A percentile compares a stretch with the other conserved stretches of the same genome.
phyloP scores from a whole-genome alignment of 2,113 vertebrate species.

The Physeter macrocephalus region DNA sequence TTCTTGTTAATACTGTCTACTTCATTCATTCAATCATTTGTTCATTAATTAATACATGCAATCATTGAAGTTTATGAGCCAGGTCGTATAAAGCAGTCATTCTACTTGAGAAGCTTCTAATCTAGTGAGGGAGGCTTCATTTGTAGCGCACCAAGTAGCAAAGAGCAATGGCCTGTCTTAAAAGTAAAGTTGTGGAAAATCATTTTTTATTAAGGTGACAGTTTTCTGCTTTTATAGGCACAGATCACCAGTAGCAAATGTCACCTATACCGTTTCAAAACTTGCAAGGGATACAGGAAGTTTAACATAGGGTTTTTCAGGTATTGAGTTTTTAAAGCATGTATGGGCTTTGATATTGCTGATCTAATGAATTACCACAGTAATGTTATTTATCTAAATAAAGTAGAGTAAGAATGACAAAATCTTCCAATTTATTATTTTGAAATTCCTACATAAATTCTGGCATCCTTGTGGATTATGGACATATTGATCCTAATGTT shows the following conservation, averaged over 20 bases:
- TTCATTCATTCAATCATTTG: background rate
- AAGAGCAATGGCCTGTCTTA: background rate
- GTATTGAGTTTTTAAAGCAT: background rate
- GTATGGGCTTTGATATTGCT: background rate
- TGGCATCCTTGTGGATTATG: background rate
- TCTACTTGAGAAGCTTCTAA: background rate
- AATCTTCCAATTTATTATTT: background rate
- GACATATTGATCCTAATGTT: background rate
- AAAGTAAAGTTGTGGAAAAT: background rate
- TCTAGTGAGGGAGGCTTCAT: background rate
- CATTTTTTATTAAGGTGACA: background rate
- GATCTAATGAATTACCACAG: background rate
- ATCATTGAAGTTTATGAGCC: background rate
- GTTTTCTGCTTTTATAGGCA: background rate
- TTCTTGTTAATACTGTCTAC: background rate
- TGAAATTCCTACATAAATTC: background rate
- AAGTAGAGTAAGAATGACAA: background rate
- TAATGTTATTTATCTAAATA: background rate
- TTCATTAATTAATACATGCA: background rate
- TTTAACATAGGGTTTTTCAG: background rate
- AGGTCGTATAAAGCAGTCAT: background rate
- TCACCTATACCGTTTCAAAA: background rate
- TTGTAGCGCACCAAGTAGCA: background rate
- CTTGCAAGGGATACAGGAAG: background rate
- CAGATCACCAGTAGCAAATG: background rate